Evolutionary conservation across 2,113 vertebrate species (phyloP).

Genomic region (Eubucco bourcierii): DNA sequence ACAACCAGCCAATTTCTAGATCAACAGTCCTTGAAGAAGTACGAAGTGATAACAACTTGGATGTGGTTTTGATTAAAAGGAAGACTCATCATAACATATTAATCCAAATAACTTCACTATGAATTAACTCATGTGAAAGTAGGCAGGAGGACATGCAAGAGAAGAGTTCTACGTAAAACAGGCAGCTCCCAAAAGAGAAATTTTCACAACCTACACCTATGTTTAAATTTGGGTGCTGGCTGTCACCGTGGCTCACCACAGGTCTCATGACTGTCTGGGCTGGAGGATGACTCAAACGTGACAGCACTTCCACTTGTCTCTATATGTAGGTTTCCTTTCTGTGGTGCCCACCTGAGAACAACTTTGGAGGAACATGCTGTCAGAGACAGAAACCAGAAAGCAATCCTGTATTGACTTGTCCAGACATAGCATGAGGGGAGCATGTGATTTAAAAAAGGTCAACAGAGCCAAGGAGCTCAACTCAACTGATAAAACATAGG

Average conservation of each 20-base stretch:
- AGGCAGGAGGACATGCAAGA: not conserved
- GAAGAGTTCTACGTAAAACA: constrained; percentile 27
- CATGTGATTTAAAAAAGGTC: not conserved
- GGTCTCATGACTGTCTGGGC: constrained; percentile 39
- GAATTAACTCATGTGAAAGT: not conserved
- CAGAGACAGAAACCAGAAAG: not conserved
- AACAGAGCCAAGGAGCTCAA: not conserved
- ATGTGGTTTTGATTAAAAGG: constrained; percentile 19
- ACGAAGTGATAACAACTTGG: not conserved
- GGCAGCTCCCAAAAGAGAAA: constrained; percentile 11
- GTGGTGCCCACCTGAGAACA: not conserved
- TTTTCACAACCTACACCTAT: not conserved
- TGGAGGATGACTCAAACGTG: constrained; percentile 13
- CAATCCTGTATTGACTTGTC: not conserved
- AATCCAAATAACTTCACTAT: not conserved
- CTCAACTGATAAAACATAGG: not conserved
- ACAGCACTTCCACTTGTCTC: not conserved
- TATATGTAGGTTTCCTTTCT: not conserved
- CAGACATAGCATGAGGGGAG: not conserved
- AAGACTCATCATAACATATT: not conserved
- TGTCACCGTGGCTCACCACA: not conserved
- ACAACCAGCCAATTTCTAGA: constrained; percentile 1
- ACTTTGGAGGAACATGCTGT: not conserved
- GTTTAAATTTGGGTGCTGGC: constrained; percentile 13
- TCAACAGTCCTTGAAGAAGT: not conserved